Percentiles rank a stretch among this genome's conserved stretches.
Conservation (phyloP, 2,888 invertebrate species). For the Acanthococcus lagerstroemiae region DNA sequence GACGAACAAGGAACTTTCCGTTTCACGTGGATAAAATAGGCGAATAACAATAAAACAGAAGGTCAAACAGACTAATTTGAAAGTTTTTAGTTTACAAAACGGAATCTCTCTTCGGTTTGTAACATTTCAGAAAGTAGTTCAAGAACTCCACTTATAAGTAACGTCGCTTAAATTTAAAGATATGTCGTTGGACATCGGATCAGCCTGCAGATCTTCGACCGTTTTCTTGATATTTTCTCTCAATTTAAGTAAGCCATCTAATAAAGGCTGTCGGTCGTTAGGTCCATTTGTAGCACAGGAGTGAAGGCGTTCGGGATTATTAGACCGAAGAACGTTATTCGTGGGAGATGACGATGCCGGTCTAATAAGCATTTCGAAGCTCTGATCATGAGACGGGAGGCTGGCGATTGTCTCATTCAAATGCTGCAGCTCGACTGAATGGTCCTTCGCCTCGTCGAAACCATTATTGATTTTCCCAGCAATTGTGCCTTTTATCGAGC, state of each 20-base stretch:
- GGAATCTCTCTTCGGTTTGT: too few relatives aligned
- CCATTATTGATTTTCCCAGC: not conserved
- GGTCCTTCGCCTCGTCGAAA: constrained; percentile 3
- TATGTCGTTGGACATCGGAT: constrained; percentile 4
- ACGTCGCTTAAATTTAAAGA: constrained; percentile 21
- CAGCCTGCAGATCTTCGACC: constrained; percentile 6
- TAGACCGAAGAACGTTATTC: not conserved
- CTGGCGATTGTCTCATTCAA: constrained; percentile 10
- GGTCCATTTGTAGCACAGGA: too few relatives aligned
- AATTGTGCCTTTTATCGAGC: not conserved
- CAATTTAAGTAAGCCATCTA: too few relatives aligned
- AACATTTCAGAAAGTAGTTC: too few relatives aligned
- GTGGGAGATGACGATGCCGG: constrained; percentile 21
- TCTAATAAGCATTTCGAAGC: constrained; percentile 11
- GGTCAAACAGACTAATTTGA: too few relatives aligned
- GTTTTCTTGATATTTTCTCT: constrained; percentile 8
- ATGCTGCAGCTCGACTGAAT: not conserved
- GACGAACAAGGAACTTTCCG: too few relatives aligned
- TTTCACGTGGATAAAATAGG: too few relatives aligned
- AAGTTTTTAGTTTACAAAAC: too few relatives aligned
- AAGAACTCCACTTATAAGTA: too few relatives aligned
- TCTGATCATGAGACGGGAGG: constrained; percentile 1
- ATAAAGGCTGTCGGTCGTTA: too few relatives aligned
- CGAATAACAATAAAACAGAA: too few relatives aligned
- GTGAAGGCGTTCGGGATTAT: too few relatives aligned